phyloP scores from a whole-genome alignment of 2,113 vertebrate genomes.

The Stegastes partitus region DNA sequence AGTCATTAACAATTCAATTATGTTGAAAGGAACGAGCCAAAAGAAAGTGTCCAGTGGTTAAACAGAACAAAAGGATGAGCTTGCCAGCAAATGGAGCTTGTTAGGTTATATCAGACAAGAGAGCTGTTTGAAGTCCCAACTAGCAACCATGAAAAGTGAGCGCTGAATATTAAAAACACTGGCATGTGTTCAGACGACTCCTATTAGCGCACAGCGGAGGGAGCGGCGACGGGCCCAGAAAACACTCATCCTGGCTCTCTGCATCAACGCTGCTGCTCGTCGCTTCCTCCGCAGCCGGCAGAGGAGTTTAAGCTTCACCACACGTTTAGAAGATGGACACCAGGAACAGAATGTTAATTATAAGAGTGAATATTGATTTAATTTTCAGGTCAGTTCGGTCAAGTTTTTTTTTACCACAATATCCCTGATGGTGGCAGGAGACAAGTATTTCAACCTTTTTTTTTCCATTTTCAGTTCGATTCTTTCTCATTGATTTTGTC shows the following conservation, averaged over 20 bases:
- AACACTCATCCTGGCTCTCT: neutral
- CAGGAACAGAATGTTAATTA: too few relatives aligned
- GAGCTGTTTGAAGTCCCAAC: constrained; percentile 26
- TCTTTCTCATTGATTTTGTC: too few relatives aligned
- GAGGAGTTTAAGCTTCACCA: neutral
- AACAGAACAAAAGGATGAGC: constrained; percentile 45
- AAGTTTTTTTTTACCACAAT: too few relatives aligned
- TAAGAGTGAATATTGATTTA: too few relatives aligned
- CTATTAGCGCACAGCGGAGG: neutral
- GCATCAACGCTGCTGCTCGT: too few relatives aligned
- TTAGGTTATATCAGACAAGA: constrained; percentile 23
- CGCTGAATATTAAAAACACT: constrained; percentile 17
- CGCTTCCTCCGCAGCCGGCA: too few relatives aligned
- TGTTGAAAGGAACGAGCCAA: constrained; percentile 16
- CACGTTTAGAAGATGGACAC: neutral
- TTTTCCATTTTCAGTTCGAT: too few relatives aligned
- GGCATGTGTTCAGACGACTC: constrained; percentile 13
- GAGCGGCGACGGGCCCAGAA: neutral
- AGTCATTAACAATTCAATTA: constrained; percentile 56
- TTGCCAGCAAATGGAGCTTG: constrained; percentile 12
- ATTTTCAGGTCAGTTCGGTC: too few relatives aligned
- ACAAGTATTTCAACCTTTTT: too few relatives aligned
- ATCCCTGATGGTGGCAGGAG: too few relatives aligned
- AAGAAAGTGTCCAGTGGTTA: constrained; percentile 43
- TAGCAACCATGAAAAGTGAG: constrained; percentile 7